Evolutionary conservation across 2,113 vertebrate species (phyloP), one percentile per base, ranked within the genome.

Genomic region (Tiliqua scincoides): DNA sequence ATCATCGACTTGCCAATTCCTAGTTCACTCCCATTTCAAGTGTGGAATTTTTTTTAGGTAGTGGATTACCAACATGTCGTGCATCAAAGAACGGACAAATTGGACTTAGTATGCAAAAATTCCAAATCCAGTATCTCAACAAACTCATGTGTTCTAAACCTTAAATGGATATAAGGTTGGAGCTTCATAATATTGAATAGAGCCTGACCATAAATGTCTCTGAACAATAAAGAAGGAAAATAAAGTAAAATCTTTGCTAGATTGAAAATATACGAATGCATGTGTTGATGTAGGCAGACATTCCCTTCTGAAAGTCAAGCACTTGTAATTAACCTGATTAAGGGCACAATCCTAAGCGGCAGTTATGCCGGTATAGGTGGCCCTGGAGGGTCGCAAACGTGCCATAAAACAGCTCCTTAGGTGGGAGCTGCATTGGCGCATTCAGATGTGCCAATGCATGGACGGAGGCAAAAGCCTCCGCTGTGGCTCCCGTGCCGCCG

Each of bases 151-250:
- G 54, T 20, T n/a, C 25, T 6, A 61, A 7, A 5, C 35, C 32
- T 84, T 52, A 48, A 75, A 6, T 18, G 59, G 35, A 52, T 65
- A 30, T 27, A 76, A 2, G 23, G 10, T 85, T 68, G 27, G 20
- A 68, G 74, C 84, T 85, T 87, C 61, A 65, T 87, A 85, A 37
- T 52, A 59, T 82, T n/a, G 70, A 27, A 6, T 70, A 23, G 81
- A 3, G 0, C 20, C 17, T 6, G 67, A 35, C 25, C 79, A 40
- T 9, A 63, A 73, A 72, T 65, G 59, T 37, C 57, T n/a, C 20
- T 80, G 35, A 62, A 62, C 23, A 37, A 62, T n/a, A 27, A 14
- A 40, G 35, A 40, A 54, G 25, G 10, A 48, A 21, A 43, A 70
- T 18, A 70, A 12, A 14, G 12, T 5, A 68, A 68, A 23, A 48